A percentile compares a stretch with the other conserved stretches of the same genome.
Conservation (phyloP, 2,797 vertebrate species). For the Mus minutoides region DNA sequence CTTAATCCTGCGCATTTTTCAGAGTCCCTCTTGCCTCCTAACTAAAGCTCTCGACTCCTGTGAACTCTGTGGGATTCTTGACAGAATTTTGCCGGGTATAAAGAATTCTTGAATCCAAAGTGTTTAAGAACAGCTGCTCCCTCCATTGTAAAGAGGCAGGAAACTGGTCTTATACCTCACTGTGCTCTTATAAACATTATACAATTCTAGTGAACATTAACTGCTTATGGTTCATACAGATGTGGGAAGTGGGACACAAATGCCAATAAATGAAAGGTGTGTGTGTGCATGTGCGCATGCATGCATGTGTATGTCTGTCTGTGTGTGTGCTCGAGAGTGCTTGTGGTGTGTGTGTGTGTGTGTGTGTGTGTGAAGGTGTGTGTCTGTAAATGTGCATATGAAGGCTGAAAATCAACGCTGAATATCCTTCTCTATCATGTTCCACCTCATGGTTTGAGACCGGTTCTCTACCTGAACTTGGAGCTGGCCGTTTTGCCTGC, state of each 20-base stretch:
- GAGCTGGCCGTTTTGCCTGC: neutral
- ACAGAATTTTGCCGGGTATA: neutral
- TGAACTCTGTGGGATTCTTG: neutral
- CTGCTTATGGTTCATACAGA: neutral
- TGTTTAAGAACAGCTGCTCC: neutral
- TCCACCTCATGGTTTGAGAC: neutral
- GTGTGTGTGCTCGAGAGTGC: too few relatives aligned
- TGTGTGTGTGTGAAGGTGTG: neutral
- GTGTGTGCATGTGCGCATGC: neutral
- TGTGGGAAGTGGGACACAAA: neutral
- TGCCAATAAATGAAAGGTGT: neutral
- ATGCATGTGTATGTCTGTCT: neutral
- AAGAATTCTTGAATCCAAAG: neutral
- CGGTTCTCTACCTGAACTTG: neutral
- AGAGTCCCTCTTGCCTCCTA: neutral
- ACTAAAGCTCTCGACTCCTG: constrained; percentile 41
- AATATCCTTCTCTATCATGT: neutral
- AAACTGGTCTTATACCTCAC: neutral
- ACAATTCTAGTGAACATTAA: neutral
- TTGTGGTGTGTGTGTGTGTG: neutral
- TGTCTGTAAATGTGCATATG: neutral
- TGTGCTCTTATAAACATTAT: neutral
- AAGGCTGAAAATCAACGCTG: neutral
- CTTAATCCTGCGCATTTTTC: constrained; percentile 42
- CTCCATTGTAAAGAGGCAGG: neutral